Base-by-base conservation (phyloP, 2,113 vertebrate species). In the Lepidothrix coronata region DNA sequence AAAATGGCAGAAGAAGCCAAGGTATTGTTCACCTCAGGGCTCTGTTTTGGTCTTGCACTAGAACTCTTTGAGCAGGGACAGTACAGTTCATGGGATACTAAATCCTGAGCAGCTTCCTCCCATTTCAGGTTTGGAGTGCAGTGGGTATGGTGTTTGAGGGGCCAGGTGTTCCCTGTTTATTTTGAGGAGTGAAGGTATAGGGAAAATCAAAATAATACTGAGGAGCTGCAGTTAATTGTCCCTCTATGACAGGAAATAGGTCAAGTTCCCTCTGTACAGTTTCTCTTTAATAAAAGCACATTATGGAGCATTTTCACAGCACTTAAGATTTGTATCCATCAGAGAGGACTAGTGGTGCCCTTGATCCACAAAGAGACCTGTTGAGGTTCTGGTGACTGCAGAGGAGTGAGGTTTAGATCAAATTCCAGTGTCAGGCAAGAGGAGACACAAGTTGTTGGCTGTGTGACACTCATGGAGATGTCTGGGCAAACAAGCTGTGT, bases 1-100 rank as follows among this genome's bases (percentile, higher is more conserved):
- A 99, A 97, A 93, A 97, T 99, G 94, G 99, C 98, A n/a, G 99
- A 99, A 93, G 99, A 99, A 97, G 99, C 99, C 18, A 98, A 99
- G 98, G 99, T 99, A 97, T 89, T 61, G 27, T 80, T 82, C 57
- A 27, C 6, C 24, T 46, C n/a, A 75, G 33, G 17, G 76, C 57
- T 96, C 57, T 76, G 25, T 68, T 81, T 84, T 0, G 0, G 15
- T 52, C 23, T 71, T 88, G n/a, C 41, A 58, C 43, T 39, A 24
- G 9, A 48, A 24, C 7, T 74, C 41, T 58, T 46, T 54, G 52
- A 79, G 73, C 16, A 35, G 61, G 88, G 65, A 23, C 35, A 61
- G n/a, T 27, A 8, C 6, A 12, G 55, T 83, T 66, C 19, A 25
- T 37, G 3, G 2, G 21, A 12, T 65, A n/a, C 35, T 65, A 67